Evolutionary conservation across 2,888 invertebrate species (phyloP).

Genomic region (Drosophila austrosaltans): DNA sequence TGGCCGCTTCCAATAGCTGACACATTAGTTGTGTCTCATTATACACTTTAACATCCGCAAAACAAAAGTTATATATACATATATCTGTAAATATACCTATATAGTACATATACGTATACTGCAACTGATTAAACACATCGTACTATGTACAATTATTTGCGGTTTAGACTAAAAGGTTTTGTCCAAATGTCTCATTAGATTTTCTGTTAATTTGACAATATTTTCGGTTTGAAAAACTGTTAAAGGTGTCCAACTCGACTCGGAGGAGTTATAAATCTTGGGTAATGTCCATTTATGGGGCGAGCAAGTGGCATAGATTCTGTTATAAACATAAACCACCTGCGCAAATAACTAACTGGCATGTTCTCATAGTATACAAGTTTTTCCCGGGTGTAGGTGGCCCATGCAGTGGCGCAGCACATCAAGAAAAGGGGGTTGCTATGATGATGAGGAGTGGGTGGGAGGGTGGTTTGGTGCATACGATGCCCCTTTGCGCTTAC

Average conservation of each 20-base stretch:
- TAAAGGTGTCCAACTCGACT: neutral
- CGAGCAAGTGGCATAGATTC: constrained; percentile 78
- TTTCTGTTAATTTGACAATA: constrained; percentile 62
- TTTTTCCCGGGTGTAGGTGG: constrained; percentile 23
- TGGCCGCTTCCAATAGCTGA: neutral
- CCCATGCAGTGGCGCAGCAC: constrained; percentile 18
- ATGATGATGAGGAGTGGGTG: neutral
- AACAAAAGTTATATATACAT: neutral
- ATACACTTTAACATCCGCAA: neutral
- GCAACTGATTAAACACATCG: neutral
- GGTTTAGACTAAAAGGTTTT: constrained; percentile 18
- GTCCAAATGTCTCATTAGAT: constrained; percentile 53
- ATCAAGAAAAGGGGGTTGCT: neutral
- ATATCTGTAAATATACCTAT: neutral
- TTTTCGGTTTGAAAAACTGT: constrained; percentile 32
- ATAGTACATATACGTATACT: neutral
- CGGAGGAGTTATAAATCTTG: constrained; percentile 52
- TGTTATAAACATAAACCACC: constrained; percentile 59
- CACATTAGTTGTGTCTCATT: neutral
- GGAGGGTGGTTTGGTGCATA: too few relatives aligned
- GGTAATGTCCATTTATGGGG: constrained; percentile 67
- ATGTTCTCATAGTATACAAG: constrained; percentile 31
- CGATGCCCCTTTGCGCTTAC: constrained; percentile 66
- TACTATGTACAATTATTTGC: neutral
- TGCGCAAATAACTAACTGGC: constrained; percentile 72